A percentile compares a stretch with the other conserved stretches of the same genome.
phyloP scores from a whole-genome alignment of 2,797 vertebrate genomes.

The Gorsachius magnificus region DNA sequence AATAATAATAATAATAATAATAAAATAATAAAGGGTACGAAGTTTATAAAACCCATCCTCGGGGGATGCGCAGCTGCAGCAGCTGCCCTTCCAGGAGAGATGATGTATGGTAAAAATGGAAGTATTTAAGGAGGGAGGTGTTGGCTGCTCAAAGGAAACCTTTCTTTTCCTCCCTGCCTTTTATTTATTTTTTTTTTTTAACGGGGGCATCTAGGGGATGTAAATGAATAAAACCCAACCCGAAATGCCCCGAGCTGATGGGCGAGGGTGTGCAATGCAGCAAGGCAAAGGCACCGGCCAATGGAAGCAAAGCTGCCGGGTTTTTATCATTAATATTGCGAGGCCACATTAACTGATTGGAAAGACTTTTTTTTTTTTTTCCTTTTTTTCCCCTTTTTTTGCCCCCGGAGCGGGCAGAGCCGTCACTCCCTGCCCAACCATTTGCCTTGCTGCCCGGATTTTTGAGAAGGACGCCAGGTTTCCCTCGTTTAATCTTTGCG shows the following conservation, averaged over 20 bases:
- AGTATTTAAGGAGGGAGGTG: neutral
- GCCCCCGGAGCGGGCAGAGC: neutral
- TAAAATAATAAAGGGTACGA: neutral
- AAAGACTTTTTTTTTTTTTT: neutral
- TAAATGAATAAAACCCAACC: neutral
- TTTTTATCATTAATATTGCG: neutral
- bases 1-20: no score
- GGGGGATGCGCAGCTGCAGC: neutral
- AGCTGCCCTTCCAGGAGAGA: neutral
- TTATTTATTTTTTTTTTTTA: no score
- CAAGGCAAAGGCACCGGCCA: constrained; percentile 15
- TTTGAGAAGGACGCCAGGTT: neutral
- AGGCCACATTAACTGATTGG: neutral
- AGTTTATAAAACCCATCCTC: neutral
- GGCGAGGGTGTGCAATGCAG: neutral
- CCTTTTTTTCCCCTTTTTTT: no score
- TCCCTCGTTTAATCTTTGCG: neutral
- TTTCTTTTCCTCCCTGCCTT: neutral
- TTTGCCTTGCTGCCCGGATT: neutral
- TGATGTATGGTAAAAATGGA: neutral
- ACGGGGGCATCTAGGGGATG: neutral
- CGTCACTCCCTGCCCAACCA: neutral
- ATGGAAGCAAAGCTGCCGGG: neutral
- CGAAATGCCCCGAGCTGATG: constrained; percentile 26
- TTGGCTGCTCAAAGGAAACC: neutral